These are phyloP conservation scores for Anoplopoma fimbria DNA, from an alignment of 2,113 vertebrate genomes.

Conservation along the genomic window DNA sequence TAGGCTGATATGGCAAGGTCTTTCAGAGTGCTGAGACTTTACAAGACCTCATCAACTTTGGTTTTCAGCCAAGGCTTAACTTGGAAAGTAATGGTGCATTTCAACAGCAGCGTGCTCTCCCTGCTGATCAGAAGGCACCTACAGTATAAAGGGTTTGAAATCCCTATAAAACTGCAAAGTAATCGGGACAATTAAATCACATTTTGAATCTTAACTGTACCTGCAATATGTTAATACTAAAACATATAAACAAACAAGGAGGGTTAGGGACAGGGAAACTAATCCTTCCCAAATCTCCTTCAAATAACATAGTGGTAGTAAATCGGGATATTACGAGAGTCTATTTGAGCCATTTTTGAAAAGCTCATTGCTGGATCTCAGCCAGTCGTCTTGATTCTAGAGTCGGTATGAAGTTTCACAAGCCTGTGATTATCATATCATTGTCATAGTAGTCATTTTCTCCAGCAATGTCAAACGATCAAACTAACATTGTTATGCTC, in stretches of 20 bases:
- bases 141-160: background rate
- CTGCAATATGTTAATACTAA: background rate
- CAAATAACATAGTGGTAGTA: background rate
- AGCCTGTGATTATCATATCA: constrained; percentile 32
- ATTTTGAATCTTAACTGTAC: background rate
- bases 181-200: background rate
- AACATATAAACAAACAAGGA: background rate
- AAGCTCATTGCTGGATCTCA: constrained; percentile 2
- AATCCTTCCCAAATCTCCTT: background rate
- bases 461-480: background rate
- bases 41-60: constrained; percentile 27
- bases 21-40: background rate
- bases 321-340: background rate
- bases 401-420: constrained; percentile 19
- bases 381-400: background rate
- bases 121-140: constrained; percentile 12
- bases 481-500: background rate
- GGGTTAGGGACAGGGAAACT: background rate
- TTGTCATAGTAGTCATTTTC: constrained; percentile 10
- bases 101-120: background rate
- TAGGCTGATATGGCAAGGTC: background rate
- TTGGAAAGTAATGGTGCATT: constrained; percentile 9
- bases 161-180: background rate
- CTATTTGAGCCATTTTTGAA: constrained; percentile 10
- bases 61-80: constrained; percentile 32